phyloP scores from a whole-genome alignment of 1,140 invertebrate genomes.

The Drosophila ohnishii region DNA sequence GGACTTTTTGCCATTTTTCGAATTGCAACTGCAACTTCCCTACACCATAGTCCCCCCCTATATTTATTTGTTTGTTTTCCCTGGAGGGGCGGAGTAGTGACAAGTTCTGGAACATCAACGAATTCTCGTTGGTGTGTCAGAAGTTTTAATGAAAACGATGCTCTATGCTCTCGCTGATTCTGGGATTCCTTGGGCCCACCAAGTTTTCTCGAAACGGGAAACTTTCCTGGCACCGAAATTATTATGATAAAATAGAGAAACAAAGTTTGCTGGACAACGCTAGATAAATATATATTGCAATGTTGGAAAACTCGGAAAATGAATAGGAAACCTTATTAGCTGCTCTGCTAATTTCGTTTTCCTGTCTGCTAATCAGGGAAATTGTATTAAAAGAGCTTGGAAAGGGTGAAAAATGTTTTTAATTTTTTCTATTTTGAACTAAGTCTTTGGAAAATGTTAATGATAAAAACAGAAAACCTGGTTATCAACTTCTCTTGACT shows the following conservation, averaged over 20 bases:
- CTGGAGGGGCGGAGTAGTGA: conserved; percentile 17
- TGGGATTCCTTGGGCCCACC: conserved; percentile 30
- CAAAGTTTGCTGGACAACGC: conserved; percentile 38
- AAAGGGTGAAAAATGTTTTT: not conserved
- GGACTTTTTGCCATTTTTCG: conserved; percentile 65
- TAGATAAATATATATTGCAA: conserved; percentile 3
- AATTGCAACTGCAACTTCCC: conserved; percentile 27
- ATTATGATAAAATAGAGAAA: conserved; percentile 64
- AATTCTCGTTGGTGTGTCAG: conserved; percentile 47
- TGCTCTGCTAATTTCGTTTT: conserved; percentile 34
- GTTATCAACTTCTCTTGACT: too few relatives aligned
- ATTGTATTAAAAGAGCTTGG: not conserved
- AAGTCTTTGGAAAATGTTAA: too few relatives aligned
- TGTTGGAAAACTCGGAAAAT: conserved; percentile 5
- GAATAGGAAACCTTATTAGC: conserved; percentile 29
- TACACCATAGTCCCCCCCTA: not conserved
- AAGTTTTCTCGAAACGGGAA: conserved; percentile 36
- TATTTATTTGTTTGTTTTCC: conserved; percentile 30
- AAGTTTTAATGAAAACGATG: conserved; percentile 68
- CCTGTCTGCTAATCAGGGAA: conserved; percentile 12
- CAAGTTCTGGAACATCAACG: conserved; percentile 37
- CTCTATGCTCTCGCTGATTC: conserved; percentile 10
- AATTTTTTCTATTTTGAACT: not conserved
- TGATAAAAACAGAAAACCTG: too few relatives aligned
- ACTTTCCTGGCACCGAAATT: conserved; percentile 65